Percentiles rank a stretch among this genome's conserved stretches.
These are phyloP conservation scores for Bubo scandiacus DNA, from an alignment of 2,113 vertebrate species.

Conservation along the genomic window DNA sequence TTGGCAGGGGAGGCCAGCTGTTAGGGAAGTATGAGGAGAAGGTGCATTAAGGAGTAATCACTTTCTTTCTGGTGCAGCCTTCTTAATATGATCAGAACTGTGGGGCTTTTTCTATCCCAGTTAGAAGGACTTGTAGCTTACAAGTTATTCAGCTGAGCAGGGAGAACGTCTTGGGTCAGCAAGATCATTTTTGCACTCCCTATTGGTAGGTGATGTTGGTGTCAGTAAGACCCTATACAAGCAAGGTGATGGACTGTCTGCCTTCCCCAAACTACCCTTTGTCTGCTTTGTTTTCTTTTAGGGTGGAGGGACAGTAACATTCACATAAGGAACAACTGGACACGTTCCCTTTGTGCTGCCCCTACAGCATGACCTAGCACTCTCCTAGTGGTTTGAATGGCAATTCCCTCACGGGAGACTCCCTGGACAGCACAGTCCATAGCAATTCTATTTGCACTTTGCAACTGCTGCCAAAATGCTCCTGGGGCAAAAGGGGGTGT, in stretches of 20 bases:
- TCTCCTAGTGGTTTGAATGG: background rate
- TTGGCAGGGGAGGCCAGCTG: background rate
- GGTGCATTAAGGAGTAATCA: background rate
- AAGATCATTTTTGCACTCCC: background rate
- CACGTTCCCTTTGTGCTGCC: background rate
- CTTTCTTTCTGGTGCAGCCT: background rate
- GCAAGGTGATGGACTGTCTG: background rate
- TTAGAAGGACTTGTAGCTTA: accelerated
- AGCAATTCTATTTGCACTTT: too few species aligned
- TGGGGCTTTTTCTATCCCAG: background rate
- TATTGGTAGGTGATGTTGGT: background rate
- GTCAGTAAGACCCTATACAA: background rate
- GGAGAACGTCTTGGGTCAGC: background rate
- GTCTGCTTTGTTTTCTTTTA: background rate
- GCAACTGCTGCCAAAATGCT: background rate
- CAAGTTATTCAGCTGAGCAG: background rate
- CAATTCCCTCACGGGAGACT: accelerated
- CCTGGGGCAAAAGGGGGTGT: background rate
- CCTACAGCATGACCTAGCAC: background rate
- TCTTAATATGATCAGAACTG: background rate
- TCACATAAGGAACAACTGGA: background rate
- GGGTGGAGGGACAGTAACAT: background rate
- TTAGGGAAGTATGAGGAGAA: background rate
- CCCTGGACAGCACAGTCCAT: background rate
- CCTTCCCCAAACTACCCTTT: background rate